phyloP scores from a whole-genome alignment of 2,888 invertebrate genomes.

The Orthonychiurus folsomi region DNA sequence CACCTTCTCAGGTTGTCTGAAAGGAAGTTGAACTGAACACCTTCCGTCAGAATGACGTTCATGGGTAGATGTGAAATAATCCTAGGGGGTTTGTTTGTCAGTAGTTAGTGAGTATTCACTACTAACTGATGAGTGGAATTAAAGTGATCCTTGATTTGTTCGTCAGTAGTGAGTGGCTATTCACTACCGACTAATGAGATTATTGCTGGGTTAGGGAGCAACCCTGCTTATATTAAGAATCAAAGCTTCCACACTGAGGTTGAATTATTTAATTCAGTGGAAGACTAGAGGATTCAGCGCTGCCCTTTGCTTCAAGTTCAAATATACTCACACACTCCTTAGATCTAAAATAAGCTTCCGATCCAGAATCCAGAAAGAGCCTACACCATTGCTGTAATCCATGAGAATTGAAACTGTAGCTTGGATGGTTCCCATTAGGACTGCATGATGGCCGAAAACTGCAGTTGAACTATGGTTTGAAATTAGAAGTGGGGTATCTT shows the following conservation, averaged over 20 bases:
- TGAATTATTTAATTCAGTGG: background rate
- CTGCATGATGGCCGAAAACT: too few species aligned
- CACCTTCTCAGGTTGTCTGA: background rate
- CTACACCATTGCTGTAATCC: background rate
- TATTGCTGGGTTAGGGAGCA: background rate
- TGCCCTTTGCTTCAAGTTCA: constrained; percentile 1
- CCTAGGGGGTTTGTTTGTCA: too few species aligned
- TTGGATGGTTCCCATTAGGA: constrained; percentile 20
- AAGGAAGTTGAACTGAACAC: constrained; percentile 38
- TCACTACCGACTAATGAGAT: too few species aligned
- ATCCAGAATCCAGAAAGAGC: background rate
- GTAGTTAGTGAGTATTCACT: too few species aligned
- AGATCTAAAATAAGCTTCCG: background rate
- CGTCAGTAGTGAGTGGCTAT: background rate
- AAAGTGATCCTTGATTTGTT: background rate
- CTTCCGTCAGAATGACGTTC: constrained; percentile 30
- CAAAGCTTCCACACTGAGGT: background rate
- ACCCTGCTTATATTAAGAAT: background rate
- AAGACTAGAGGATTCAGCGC: background rate
- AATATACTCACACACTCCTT: constrained; percentile 6
- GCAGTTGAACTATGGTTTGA: too few species aligned
- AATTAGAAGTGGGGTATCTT: background rate
- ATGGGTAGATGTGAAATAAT: too few species aligned
- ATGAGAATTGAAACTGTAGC: constrained; percentile 4
- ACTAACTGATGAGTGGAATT: background rate